Evolutionary conservation across 2,888 invertebrate genomes (phyloP).

Genomic region (Lithophane socia): DNA sequence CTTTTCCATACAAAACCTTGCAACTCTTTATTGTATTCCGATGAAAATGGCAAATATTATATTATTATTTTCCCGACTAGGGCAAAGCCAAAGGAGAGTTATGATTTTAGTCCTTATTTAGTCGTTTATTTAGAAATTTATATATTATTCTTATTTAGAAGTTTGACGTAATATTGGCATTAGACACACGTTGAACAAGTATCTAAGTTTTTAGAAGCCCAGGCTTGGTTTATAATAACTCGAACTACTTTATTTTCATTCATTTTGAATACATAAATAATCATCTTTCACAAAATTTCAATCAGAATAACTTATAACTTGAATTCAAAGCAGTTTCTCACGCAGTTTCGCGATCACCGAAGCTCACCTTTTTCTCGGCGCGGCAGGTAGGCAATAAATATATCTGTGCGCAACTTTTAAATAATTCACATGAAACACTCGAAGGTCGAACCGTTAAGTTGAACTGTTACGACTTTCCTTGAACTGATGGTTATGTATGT

Average conservation of each 20-base stretch:
- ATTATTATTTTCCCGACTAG: too few relatives aligned
- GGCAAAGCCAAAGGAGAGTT: too few relatives aligned
- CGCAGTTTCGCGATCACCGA: slow-evolving; percentile 37
- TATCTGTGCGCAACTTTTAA: slow-evolving; percentile 66
- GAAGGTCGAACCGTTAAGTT: slow-evolving; percentile 37
- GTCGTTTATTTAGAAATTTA: too few relatives aligned
- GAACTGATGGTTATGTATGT: slow-evolving; percentile 3
- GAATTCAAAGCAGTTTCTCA: slow-evolving; percentile 32
- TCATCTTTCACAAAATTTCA: slow-evolving; percentile 12
- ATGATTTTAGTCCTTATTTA: too few relatives aligned
- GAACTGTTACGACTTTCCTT: slow-evolving; percentile 31
- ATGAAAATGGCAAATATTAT: too few relatives aligned
- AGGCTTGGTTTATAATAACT: too few relatives aligned
- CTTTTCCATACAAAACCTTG: too few relatives aligned
- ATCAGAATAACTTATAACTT: slow-evolving; percentile 25
- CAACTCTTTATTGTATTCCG: too few relatives aligned
- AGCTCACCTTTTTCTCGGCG: slow-evolving; percentile 48
- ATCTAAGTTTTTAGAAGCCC: too few relatives aligned
- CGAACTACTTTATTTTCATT: neutral
- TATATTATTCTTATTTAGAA: too few relatives aligned
- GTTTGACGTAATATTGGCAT: too few relatives aligned
- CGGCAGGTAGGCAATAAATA: slow-evolving; percentile 63
- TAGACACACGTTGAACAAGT: too few relatives aligned
- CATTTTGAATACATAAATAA: neutral
- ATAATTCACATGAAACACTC: slow-evolving; percentile 61